Conservation (phyloP, 2,888 invertebrate genomes). For the Orthosia gracilis region DNA sequence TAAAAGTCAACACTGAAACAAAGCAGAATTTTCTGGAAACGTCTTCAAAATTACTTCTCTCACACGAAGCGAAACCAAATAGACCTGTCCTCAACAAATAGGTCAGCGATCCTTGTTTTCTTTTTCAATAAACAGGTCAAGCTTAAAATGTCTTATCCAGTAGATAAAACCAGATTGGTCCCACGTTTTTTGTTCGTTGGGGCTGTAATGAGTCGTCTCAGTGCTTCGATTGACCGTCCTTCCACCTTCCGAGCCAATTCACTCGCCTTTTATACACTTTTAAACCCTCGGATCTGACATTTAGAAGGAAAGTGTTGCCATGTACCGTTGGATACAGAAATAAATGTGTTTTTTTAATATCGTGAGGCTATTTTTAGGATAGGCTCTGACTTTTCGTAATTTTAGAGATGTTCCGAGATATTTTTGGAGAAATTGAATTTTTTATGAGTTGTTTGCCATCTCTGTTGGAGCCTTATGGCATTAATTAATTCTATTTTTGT, state of each 20-base stretch:
- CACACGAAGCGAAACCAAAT: conserved; percentile 36
- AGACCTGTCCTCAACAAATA: conserved; percentile 49
- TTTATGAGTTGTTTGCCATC: background rate
- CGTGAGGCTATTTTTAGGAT: conserved; percentile 10
- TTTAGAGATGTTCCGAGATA: background rate
- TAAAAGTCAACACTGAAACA: conserved; percentile 22
- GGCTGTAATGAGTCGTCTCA: conserved; percentile 86
- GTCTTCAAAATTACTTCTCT: conserved; percentile 35
- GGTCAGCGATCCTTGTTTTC: conserved; percentile 52
- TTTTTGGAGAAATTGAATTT: background rate
- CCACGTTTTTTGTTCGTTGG: conserved; percentile 71
- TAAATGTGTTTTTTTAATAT: conserved; percentile 36
- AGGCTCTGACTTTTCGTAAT: background rate
- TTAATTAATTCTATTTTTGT: too few relatives aligned
- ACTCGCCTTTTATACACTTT: conserved; percentile 84
- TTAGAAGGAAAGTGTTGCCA: conserved; percentile 76
- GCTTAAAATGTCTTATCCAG: conserved; percentile 63
- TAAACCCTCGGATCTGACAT: conserved; percentile 80
- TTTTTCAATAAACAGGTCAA: conserved; percentile 63
- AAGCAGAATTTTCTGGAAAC: conserved; percentile 29
- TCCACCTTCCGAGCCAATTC: conserved; percentile 81
- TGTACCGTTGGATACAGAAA: conserved; percentile 58
- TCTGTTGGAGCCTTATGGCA: background rate
- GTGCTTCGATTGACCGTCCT: conserved; percentile 88
- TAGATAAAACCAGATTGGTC: conserved; percentile 67